phyloP scores from a whole-genome alignment of 37 sponge, comb jelly and placozoan genomes.

The Agelas oroides region DNA sequence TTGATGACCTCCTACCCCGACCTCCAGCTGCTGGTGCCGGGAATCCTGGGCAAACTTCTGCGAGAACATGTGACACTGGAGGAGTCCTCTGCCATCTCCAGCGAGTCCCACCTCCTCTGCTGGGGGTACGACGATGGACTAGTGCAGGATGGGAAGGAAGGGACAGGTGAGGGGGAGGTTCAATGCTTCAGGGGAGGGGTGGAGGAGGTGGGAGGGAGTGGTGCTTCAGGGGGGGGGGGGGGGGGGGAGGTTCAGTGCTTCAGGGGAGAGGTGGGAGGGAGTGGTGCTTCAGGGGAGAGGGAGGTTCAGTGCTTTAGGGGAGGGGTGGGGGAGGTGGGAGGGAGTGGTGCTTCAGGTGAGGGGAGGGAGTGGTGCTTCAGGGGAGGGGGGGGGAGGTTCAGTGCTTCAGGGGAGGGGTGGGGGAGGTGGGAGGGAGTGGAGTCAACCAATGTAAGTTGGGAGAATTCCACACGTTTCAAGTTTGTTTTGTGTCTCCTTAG shows the following conservation, averaged over 20 bases:
- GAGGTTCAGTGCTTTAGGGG: too few relatives aligned
- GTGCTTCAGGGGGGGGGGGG: neutral
- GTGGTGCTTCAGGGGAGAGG: constrained; percentile 10
- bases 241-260: neutral
- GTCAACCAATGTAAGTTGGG: too few relatives aligned
- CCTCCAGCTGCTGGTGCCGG: constrained; percentile 52
- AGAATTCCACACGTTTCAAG: too few relatives aligned
- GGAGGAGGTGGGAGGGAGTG: neutral
- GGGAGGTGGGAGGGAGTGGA: neutral
- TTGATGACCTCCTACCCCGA: constrained; percentile 32
- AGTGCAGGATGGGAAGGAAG: constrained; percentile 42
- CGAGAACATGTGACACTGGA: constrained; percentile 36
- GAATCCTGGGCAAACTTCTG: constrained; percentile 52
- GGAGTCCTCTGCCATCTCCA: constrained; percentile 44
- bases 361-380: neutral
- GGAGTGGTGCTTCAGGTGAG: neutral
- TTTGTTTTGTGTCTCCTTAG: constrained; percentile 3
- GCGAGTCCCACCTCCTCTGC: constrained; percentile 55
- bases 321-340: neutral
- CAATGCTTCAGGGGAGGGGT: too few relatives aligned
- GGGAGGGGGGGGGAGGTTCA: constrained; percentile 5
- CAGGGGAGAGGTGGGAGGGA: constrained; percentile 28
- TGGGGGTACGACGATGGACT: constrained; percentile 78
- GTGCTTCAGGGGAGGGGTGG: too few relatives aligned
- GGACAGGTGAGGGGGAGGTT: constrained; percentile 17